phyloP scores from a whole-genome alignment of 2,113 vertebrate genomes.

The Hippoglossus stenolepis region DNA sequence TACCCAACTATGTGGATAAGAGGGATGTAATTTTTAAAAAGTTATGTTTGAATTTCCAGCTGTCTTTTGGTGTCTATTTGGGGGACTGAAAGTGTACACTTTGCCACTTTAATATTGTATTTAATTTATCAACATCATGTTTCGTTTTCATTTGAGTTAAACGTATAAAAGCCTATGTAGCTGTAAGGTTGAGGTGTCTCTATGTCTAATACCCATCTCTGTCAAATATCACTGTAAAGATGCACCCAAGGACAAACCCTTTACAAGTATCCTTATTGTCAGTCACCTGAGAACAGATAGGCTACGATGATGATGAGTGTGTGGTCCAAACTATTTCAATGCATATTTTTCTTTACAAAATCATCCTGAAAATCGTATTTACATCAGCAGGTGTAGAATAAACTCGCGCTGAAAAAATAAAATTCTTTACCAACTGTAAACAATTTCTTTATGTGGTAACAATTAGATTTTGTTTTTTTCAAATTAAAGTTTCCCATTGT shows the following conservation, averaged over 20 bases:
- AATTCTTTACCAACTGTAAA: too few species aligned
- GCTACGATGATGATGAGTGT: background rate
- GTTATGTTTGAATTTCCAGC: background rate
- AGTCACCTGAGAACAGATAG: too few species aligned
- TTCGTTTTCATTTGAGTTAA: background rate
- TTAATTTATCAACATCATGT: background rate
- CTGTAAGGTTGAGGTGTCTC: background rate
- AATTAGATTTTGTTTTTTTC: too few species aligned
- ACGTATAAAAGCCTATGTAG: background rate
- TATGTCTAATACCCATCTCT: background rate
- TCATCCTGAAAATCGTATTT: background rate
- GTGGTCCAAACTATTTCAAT: background rate
- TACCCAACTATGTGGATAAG: background rate
- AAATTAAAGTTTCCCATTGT: too few species aligned
- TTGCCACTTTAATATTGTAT: background rate
- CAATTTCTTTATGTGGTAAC: too few species aligned
- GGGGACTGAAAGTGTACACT: background rate
- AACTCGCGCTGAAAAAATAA: background rate
- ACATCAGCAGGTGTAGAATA: background rate
- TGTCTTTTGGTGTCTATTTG: background rate
- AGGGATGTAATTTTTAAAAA: background rate
- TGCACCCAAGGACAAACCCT: background rate
- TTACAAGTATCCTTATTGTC: too few species aligned
- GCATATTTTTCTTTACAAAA: background rate
- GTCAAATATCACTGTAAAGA: background rate